phyloP scores from a whole-genome alignment of 2,888 invertebrate genomes.

The Fragum fragum region DNA sequence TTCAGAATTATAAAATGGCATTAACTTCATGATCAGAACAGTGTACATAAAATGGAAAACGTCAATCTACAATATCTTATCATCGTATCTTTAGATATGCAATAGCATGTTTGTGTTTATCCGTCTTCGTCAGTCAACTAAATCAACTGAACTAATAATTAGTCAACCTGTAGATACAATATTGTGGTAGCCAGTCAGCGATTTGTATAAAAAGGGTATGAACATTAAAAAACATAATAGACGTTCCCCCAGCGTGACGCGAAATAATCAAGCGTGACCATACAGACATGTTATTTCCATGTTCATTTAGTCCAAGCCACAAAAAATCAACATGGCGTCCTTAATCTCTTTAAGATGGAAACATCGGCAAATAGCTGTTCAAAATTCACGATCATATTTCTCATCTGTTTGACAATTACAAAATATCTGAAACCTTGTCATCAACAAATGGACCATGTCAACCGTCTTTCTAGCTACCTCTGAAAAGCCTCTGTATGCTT shows the following conservation, averaged over 20 bases:
- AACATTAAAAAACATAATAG: not conserved
- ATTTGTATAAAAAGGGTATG: not conserved
- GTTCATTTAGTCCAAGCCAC: slow-evolving; percentile 26
- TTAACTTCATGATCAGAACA: too few species aligned
- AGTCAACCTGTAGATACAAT: too few species aligned
- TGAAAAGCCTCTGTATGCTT: too few species aligned
- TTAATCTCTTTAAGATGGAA: slow-evolving; percentile 32
- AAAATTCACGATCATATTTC: slow-evolving; percentile 66
- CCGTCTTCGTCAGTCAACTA: too few species aligned
- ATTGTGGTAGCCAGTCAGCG: too few species aligned
- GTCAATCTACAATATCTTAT: too few species aligned
- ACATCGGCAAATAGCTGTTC: slow-evolving; percentile 29
- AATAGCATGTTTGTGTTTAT: too few species aligned
- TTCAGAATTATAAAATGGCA: too few species aligned
- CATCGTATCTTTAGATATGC: too few species aligned
- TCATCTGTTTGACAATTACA: slow-evolving; percentile 52
- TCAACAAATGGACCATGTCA: not conserved
- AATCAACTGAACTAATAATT: too few species aligned
- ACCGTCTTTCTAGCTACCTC: too few species aligned
- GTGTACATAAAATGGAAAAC: too few species aligned
- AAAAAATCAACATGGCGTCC: slow-evolving; percentile 34
- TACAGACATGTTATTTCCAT: slow-evolving; percentile 28
- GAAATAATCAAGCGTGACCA: slow-evolving; percentile 18
- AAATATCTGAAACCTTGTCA: slow-evolving; percentile 32
- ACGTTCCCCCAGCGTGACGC: not conserved